Evolutionary conservation across 2,113 vertebrate species (phyloP), one percentile per base, ranked within the genome.

Genomic region (Crotalus horridus): DNA sequence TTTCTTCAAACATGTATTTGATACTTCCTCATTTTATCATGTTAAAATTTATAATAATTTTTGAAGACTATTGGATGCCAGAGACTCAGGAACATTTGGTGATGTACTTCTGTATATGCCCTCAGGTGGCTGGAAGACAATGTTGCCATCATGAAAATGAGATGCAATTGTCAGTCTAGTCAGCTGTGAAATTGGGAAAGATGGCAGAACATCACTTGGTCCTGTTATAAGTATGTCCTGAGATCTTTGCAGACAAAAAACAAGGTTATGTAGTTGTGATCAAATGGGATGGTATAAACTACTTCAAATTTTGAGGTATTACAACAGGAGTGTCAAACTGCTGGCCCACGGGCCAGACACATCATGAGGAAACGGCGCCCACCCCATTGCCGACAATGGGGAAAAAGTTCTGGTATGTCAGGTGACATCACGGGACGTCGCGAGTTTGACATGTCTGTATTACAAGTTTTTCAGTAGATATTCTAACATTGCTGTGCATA

Each of bases 251-350:
- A 64, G 4, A 87, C 23, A 93, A 48, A 86, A 86, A 56, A 39
- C 29, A 56, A 90, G 33, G 85, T 92, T n/a, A 74, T 89, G 85
- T 24, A 0, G 4, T 0, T 12, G 43, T 29, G 93, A 24, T 20
- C 56, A 90, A 90, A 93, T 91, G 56, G 24, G 54, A 90, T 92
- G 90, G 86, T 59, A 93, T 94, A 53, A 39, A 55, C 89, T 93
- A 58, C 54, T 94, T 92, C 91, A 92, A 43, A 88, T 93, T 92
- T 91, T 89, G 58, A 89, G 13, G 39, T 90, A 87, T 13, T 91
- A 8, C 48, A 51, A 51, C 48, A 51, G 48, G 48, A 1, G 48
- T 51, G 7, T 51, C 7, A 51, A 51, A 51, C 48, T 51, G 48
- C 48, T 6, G 48, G 48, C 48, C 48, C 7, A 8, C 8, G 8